These are phyloP conservation scores for Pollachius pollachius DNA, from an alignment of 2,113 vertebrate species.

Conservation along the genomic window DNA sequence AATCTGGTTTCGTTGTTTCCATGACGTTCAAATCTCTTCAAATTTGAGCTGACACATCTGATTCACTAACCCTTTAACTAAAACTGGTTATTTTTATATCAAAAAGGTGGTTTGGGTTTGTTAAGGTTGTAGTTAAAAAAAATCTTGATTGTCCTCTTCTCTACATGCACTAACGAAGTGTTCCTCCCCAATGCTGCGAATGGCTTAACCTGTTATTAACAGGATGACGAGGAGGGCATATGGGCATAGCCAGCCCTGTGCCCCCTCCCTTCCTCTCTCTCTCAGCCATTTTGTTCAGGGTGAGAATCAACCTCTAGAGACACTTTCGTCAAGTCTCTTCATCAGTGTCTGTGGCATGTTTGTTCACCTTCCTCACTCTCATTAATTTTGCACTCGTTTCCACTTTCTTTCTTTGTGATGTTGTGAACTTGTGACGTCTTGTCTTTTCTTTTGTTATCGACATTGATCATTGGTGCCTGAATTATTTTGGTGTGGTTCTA, in stretches of 20 bases:
- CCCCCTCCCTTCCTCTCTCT: constrained; percentile 51
- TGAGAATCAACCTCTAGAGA: constrained; percentile 62
- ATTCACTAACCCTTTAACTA: no score
- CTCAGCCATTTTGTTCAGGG: constrained; percentile 74
- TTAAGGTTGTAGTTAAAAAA: no score
- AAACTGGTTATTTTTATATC: no score
- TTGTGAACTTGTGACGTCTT: not conserved
- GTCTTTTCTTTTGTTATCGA: not conserved
- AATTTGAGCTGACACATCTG: no score
- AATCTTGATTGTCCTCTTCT: constrained; percentile 13
- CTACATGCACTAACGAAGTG: constrained; percentile 62
- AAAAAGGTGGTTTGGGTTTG: no score
- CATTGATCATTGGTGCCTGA: not conserved
- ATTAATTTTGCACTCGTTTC: constrained; percentile 26
- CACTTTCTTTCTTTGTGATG: not conserved
- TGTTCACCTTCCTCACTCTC: constrained; percentile 20
- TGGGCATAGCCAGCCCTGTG: constrained; percentile 71
- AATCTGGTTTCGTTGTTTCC: no score
- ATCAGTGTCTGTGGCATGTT: constrained; percentile 42
- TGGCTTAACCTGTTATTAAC: constrained; percentile 63
- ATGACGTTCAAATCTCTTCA: no score
- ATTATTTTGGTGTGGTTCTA: constrained; percentile 3
- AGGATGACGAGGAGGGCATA: constrained; percentile 82
- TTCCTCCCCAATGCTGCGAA: constrained; percentile 70
- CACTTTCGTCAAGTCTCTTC: constrained; percentile 22